Evolutionary conservation across 2,797 vertebrate genomes (phyloP).

Genomic region (Botia kubotai): DNA sequence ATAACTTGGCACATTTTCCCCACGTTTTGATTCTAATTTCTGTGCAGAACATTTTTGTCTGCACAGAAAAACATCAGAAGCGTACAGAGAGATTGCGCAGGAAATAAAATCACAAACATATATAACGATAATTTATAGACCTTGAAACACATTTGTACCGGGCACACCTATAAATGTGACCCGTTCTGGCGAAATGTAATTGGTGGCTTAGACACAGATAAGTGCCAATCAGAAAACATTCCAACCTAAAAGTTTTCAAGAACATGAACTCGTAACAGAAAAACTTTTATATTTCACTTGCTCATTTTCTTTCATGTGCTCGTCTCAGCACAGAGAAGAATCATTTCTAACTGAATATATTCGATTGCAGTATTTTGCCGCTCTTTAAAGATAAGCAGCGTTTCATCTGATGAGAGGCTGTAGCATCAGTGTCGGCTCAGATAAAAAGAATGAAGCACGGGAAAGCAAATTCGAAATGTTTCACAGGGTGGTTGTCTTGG

Average conservation of each 20-base stretch:
- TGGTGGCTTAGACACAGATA: not conserved
- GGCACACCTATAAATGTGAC: too few relatives aligned
- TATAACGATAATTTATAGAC: not conserved
- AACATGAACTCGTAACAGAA: not conserved
- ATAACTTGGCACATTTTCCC: too few relatives aligned
- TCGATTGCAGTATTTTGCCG: conserved; percentile 55
- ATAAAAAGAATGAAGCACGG: conserved; percentile 45
- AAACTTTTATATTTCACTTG: conserved; percentile 9
- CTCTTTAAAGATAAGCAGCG: conserved; percentile 54
- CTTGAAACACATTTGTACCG: not conserved
- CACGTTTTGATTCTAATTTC: too few relatives aligned
- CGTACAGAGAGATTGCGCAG: not conserved
- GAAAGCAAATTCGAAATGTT: conserved; percentile 11
- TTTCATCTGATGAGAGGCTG: conserved; percentile 48
- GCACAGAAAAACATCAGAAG: too few relatives aligned
- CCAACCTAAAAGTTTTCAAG: not conserved
- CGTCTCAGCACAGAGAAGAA: conserved; percentile 32
- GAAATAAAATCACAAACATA: not conserved
- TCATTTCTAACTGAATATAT: conserved; percentile 43
- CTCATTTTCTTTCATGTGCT: conserved; percentile 24
- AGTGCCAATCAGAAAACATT: not conserved
- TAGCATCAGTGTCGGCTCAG: conserved; percentile 21
- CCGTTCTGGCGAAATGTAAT: not conserved
- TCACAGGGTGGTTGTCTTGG: not conserved
- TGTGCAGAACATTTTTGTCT: too few relatives aligned